Conservation (phyloP, 2,888 invertebrate species). For the Stramonita haemastoma region DNA sequence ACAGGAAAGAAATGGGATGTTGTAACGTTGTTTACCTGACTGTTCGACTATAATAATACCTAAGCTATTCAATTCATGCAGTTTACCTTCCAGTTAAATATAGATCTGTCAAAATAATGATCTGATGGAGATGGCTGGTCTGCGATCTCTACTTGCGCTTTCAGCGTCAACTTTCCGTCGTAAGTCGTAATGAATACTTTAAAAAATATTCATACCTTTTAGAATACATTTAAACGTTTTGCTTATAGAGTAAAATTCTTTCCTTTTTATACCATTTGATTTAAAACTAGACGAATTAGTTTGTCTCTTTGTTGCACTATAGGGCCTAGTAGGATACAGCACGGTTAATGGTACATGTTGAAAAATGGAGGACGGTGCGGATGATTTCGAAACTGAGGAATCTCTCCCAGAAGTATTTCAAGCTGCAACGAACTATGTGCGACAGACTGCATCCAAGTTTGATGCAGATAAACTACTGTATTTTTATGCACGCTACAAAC, state of each 20-base stretch:
- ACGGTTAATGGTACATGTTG: not conserved
- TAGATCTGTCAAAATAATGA: too few species aligned
- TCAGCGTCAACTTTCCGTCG: not conserved
- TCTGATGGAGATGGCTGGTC: too few species aligned
- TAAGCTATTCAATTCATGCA: too few species aligned
- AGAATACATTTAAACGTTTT: not conserved
- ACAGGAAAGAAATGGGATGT: too few species aligned
- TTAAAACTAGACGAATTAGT: not conserved
- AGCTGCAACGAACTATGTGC: constrained; percentile 64
- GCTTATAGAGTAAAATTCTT: not conserved
- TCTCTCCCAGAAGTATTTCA: constrained; percentile 62
- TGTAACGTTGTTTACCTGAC: too few species aligned
- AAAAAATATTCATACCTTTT: not conserved
- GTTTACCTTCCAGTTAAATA: too few species aligned
- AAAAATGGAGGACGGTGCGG: constrained; percentile 45
- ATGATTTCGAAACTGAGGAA: constrained; percentile 44
- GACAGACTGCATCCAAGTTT: constrained; percentile 57
- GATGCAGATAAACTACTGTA: constrained; percentile 66
- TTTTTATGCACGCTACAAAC: constrained; percentile 74
- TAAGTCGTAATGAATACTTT: not conserved
- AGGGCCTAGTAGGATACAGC: not conserved
- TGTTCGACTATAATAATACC: too few species aligned
- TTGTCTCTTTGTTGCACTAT: not conserved
- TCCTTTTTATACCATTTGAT: not conserved
- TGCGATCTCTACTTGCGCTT: not conserved